Conservation (phyloP, 2,888 invertebrate genomes). For the Drosophila kanekoi region DNA sequence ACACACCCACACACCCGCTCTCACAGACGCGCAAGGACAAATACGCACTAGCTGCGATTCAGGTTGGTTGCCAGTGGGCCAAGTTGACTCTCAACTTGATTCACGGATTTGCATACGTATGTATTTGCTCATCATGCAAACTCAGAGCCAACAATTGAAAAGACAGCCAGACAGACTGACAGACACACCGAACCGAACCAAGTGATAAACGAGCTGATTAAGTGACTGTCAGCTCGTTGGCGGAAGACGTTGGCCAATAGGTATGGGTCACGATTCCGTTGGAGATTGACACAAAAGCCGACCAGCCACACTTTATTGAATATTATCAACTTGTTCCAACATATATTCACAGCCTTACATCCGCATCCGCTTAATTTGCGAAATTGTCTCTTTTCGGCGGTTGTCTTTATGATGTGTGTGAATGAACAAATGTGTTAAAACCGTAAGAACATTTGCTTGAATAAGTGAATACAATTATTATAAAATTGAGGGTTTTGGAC, state of each 20-base stretch:
- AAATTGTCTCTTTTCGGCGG: not conserved
- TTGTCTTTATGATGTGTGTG: too few relatives aligned
- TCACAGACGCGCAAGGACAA: slow-evolving; percentile 28
- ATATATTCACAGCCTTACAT: not conserved
- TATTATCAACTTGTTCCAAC: not conserved
- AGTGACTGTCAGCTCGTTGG: slow-evolving; percentile 5
- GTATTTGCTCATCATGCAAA: slow-evolving; percentile 40
- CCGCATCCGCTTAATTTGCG: not conserved
- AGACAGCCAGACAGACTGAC: not conserved
- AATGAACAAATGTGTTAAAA: too few relatives aligned
- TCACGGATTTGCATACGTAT: slow-evolving; percentile 49
- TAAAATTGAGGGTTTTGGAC: too few relatives aligned
- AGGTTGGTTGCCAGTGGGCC: slow-evolving; percentile 24
- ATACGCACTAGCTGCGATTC: slow-evolving; percentile 35
- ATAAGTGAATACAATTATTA: too few relatives aligned
- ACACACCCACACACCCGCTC: slow-evolving; percentile 2
- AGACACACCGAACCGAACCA: not conserved
- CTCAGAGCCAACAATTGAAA: slow-evolving; percentile 22
- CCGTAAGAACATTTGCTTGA: too few relatives aligned
- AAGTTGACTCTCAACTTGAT: slow-evolving; percentile 29
- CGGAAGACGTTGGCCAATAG: slow-evolving; percentile 5
- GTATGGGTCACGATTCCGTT: not conserved
- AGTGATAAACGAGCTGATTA: slow-evolving; percentile 24
- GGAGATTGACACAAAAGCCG: not conserved
- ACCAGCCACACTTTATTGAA: not conserved